These are phyloP conservation scores for Osedax fenrisi DNA, from an alignment of 2,888 invertebrate species.

Conservation along the genomic window DNA sequence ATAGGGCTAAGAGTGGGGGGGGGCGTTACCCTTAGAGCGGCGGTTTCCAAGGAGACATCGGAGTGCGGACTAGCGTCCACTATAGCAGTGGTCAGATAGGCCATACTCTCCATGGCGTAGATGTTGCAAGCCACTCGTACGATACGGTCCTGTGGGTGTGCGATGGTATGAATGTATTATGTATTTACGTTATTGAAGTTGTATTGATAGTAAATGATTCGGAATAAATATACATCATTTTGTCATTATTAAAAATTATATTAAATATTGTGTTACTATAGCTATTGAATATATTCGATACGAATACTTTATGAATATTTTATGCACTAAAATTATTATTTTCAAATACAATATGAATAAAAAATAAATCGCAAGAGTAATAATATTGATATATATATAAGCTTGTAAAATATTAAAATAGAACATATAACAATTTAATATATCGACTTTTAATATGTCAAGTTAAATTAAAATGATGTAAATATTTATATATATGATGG, in stretches of 20 bases:
- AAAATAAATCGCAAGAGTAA: too few species aligned
- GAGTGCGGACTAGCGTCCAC: slow-evolving; percentile 66
- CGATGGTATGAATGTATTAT: too few species aligned
- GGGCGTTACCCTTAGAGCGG: slow-evolving; percentile 51
- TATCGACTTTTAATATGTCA: not conserved
- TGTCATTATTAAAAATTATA: not conserved
- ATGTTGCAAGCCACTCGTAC: slow-evolving; percentile 53
- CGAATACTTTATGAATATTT: too few species aligned
- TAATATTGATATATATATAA: too few species aligned
- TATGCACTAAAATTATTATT: too few species aligned
- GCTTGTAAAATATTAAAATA: too few species aligned
- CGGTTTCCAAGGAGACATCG: slow-evolving; percentile 67
- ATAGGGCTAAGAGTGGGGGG: too few species aligned
- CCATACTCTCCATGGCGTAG: slow-evolving; percentile 75
- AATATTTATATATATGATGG: not conserved
- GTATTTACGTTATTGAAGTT: too few species aligned
- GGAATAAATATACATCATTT: too few species aligned
- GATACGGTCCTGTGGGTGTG: slow-evolving; percentile 51
- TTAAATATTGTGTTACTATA: not conserved
- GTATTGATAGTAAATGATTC: too few species aligned
- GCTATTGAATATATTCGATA: too few species aligned
- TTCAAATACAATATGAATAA: too few species aligned
- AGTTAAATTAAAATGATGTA: not conserved
- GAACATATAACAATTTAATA: not conserved
- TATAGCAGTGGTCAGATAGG: slow-evolving; percentile 70